Evolutionary conservation across 2,797 vertebrate genomes (phyloP), one percentile per base, ranked within the genome.

Genomic region (Harpagifer antarcticus): DNA sequence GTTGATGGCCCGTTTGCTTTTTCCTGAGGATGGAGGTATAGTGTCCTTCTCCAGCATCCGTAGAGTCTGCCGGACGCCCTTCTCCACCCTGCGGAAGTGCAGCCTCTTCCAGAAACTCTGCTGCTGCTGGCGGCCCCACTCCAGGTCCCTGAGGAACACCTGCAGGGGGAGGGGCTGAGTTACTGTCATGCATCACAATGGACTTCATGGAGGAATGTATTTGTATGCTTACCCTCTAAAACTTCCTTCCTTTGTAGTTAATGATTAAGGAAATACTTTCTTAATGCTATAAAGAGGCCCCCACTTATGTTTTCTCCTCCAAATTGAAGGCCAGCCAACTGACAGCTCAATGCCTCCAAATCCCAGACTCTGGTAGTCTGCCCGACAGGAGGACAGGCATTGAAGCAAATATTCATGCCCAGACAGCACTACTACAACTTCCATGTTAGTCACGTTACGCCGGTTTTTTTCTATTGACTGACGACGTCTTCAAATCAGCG

Each of bases 81-180:
- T 95, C 91, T 98, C 96, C 11, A 99, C 98, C 12, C 94, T 89
- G 3, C 95, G 90, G 84, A 98, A 96, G 88, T 97, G 96, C 74
- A 96, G 92, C 88, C 96, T 97, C 86, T 97, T 98, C 96, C 95
- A 97, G 43, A 96, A 86, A 64, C 94, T 97, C 19, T 74, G 90
- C 40, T 97, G 97, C 87, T 96, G 95, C 9, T 92, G 92, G 13
- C 96, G 94, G 37, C 97, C 98, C 82, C 95, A 96, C 81, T 98
- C 96, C 90, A 99, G 93, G 62, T 99, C 98, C 59, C 94, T 93
- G 71, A 98, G 94, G 76, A 99, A 95, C 10, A 96, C 88, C 93
- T 94, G 83, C 37, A 70, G 9, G 79, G 5, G 71, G 10, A 4
- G 9, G 20, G 17, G 40, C 19, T 6, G 4, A 2, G 15, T 53